Evolutionary conservation across 2,888 invertebrate species (phyloP), one percentile per base, ranked within the genome.

Genomic region (Sicus ferrugineus): DNA sequence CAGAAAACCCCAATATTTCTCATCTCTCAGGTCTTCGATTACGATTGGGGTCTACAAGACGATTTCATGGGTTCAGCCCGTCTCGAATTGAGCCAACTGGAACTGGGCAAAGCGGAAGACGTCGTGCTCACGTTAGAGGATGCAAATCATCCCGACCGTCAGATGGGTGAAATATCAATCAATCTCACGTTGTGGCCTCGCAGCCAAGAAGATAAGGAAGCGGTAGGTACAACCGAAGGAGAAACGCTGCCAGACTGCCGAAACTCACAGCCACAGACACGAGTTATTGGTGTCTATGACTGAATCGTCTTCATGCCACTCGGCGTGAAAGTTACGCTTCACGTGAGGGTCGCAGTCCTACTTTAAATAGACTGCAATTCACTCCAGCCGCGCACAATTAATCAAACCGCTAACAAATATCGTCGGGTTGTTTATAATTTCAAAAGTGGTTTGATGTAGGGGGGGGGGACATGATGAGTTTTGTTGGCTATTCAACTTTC

Each of bases 1-100:
- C n/a, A 3, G 21, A 48, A 48, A 48, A 48, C 48, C 6, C n/a
- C 48, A 48, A 19, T 2, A 1, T 70, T n/a, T n/a, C n/a, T n/a
- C n/a, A n/a, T n/a, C n/a, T n/a, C n/a, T 58, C 4, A 93, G 93
- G 93, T 98, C 6, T 98, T 94, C 84, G 98, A 98, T 87, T 97
- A 97, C 84, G 98, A 99, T 83, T 96, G 97, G 93, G 97, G 97
- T 34, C 89, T 96, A 54, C 91, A 94, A 86, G 98, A 98, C 84
- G 98, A 99, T 87, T 97, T 97, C 83, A 98, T 99, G 97, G 98
- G 98, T 1, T 90, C 93, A 65, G 93, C 95, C 7, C 89, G 89
- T 74, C 84, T 99, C 75, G 95, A 97, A 83, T 89, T 98, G 67
- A 92, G 93, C 0, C 89, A 91, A 56, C 84, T 97, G 73, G 96